These are phyloP conservation scores for Struthidea cinerea DNA, from an alignment of 2,113 vertebrate genomes.

Conservation along the genomic window DNA sequence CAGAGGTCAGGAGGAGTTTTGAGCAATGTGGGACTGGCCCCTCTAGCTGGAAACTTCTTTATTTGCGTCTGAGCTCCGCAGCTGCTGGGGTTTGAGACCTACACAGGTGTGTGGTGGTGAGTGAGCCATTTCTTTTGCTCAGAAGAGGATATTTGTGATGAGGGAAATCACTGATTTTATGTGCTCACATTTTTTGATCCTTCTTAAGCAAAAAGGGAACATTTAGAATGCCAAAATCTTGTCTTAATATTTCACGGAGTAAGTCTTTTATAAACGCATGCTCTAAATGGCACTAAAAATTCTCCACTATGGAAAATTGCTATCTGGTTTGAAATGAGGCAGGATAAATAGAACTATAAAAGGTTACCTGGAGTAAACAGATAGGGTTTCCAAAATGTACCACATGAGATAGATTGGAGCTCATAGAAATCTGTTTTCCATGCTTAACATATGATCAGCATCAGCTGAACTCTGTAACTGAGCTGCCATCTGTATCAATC, in stretches of 20 bases:
- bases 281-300: slow-evolving; percentile 42
- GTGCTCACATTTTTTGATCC: background rate
- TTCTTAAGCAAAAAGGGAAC: background rate
- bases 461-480: slow-evolving; percentile 49
- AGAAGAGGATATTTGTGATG: slow-evolving; percentile 9
- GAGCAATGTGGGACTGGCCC: background rate
- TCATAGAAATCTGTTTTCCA: slow-evolving; percentile 40
- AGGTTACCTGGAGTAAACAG: slow-evolving; percentile 56
- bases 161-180: background rate
- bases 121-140: background rate
- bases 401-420: slow-evolving; percentile 32
- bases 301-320: slow-evolving; percentile 36
- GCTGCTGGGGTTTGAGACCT: background rate
- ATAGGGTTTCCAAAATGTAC: slow-evolving; percentile 37
- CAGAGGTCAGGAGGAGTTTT: background rate
- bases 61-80: background rate
- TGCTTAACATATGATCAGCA: slow-evolving; percentile 29
- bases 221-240: slow-evolving; percentile 29
- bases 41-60: background rate
- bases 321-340: slow-evolving; percentile 37
- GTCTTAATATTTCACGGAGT: slow-evolving; percentile 10
- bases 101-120: background rate
- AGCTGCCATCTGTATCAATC: slow-evolving; percentile 61
- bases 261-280: background rate
- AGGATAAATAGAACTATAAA: slow-evolving; percentile 52